phyloP scores from a whole-genome alignment of 2,888 invertebrate genomes.

The Tinea trinotella region DNA sequence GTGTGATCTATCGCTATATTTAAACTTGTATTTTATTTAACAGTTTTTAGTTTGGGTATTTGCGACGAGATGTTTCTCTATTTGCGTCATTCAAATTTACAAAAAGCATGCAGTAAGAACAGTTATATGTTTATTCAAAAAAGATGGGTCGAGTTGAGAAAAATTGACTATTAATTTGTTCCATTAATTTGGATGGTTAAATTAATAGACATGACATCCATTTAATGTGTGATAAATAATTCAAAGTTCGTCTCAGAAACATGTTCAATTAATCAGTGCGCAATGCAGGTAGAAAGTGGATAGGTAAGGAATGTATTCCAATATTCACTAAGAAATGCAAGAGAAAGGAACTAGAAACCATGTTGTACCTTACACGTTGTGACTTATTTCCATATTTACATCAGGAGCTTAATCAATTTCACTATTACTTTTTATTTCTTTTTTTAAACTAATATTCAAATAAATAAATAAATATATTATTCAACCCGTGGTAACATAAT shows the following conservation, averaged over 20 bases:
- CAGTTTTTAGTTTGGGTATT: no score
- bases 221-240: slow-evolving; percentile 33
- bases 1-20: not conserved
- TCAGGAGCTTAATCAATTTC: not conserved
- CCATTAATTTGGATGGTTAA: not conserved
- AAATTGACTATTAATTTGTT: not conserved
- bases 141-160: no score
- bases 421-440: not conserved
- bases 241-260: slow-evolving; percentile 48
- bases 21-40: not conserved
- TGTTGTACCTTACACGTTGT: slow-evolving; percentile 7
- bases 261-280: slow-evolving; percentile 66
- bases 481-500: no score
- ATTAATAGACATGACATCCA: slow-evolving; percentile 10
- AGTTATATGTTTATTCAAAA: not conserved
- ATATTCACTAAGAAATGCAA: slow-evolving; percentile 15
- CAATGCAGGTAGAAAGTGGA: slow-evolving; percentile 61
- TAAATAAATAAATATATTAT: no score
- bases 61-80: no score
- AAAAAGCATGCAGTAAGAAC: not conserved
- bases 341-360: slow-evolving; percentile 17
- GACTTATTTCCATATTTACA: not conserved
- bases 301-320: slow-evolving; percentile 21
- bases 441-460: no score
- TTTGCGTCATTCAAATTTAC: no score